Conservation (phyloP, 2,797 vertebrate species). For the Oryzias dopingdopingensis region DNA sequence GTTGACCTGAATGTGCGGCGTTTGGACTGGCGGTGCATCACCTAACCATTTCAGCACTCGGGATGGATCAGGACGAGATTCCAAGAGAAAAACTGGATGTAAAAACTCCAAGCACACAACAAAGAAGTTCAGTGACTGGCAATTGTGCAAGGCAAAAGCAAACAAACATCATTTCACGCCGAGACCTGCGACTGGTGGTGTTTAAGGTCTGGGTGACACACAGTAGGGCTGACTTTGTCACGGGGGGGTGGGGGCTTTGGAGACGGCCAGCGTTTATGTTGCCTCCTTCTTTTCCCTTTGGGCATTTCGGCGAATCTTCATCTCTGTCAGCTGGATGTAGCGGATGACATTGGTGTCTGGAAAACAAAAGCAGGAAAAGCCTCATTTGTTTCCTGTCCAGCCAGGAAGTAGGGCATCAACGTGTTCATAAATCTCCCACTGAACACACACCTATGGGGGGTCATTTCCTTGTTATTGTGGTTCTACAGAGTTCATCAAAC, state of each 20-base stretch:
- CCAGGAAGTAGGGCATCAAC: slow-evolving; percentile 32
- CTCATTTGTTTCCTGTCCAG: slow-evolving; percentile 38
- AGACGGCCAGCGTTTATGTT: slow-evolving; percentile 70
- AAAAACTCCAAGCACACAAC: slow-evolving; percentile 54
- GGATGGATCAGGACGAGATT: slow-evolving; percentile 18
- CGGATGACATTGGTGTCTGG: slow-evolving; percentile 97
- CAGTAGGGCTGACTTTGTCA: slow-evolving; percentile 33
- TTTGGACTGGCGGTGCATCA: slow-evolving; percentile 70
- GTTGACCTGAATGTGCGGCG: slow-evolving; percentile 64
- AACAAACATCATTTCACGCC: slow-evolving; percentile 41
- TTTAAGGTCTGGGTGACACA: slow-evolving; percentile 49
- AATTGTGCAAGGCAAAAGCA: slow-evolving; percentile 62
- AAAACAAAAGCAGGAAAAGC: slow-evolving; percentile 58
- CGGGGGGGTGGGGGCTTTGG: slow-evolving; percentile 18
- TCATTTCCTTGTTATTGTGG: no score
- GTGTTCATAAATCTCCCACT: slow-evolving; percentile 24
- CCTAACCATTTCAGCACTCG: background rate
- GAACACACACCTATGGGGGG: background rate
- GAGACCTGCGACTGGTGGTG: slow-evolving; percentile 28
- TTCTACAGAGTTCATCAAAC: no score
- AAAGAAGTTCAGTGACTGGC: slow-evolving; percentile 57
- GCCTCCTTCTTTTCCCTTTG: slow-evolving; percentile 94
- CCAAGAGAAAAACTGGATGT: slow-evolving; percentile 24
- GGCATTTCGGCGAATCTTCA: slow-evolving; percentile 94
- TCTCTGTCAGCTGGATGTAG: slow-evolving; percentile 98